Evolutionary conservation across 2,113 vertebrate species (phyloP).

Genomic region (Indicator maculatus): DNA sequence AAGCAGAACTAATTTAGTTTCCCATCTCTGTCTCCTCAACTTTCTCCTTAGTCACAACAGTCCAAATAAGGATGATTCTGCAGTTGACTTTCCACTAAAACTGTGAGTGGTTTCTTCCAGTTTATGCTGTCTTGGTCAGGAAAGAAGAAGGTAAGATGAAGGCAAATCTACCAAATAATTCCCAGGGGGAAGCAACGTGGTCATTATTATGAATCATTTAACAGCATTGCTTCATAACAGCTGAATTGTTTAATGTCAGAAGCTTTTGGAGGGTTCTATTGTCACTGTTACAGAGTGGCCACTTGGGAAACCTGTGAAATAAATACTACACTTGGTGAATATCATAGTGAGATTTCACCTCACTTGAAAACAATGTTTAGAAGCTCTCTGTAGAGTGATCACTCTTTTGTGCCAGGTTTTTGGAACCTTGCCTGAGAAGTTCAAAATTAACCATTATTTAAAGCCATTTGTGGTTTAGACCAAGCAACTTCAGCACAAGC

Average conservation of each 20-base stretch:
- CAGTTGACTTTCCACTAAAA: neutral
- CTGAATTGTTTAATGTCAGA: neutral
- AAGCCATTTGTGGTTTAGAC: neutral
- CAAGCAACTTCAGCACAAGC: neutral
- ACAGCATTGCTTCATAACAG: neutral
- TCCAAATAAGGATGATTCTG: neutral
- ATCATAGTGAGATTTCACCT: neutral
- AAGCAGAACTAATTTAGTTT: slow-evolving; percentile 44
- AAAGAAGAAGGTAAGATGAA: neutral
- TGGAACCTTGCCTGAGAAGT: neutral
- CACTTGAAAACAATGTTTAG: neutral
- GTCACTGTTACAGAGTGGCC: neutral
- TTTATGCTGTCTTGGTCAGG: neutral
- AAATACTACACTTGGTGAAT: neutral
- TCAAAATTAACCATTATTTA: neutral
- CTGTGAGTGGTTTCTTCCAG: neutral
- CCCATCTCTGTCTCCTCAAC: slow-evolving; percentile 9
- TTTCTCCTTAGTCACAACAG: neutral
- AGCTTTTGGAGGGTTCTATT: neutral
- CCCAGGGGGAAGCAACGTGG: neutral
- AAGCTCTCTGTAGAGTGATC: neutral
- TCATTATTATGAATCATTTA: neutral
- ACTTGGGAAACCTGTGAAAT: neutral
- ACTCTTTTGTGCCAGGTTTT: neutral
- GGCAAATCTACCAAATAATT: neutral